phyloP scores from a whole-genome alignment of 2,888 invertebrate species.

The Ophion costatus region DNA sequence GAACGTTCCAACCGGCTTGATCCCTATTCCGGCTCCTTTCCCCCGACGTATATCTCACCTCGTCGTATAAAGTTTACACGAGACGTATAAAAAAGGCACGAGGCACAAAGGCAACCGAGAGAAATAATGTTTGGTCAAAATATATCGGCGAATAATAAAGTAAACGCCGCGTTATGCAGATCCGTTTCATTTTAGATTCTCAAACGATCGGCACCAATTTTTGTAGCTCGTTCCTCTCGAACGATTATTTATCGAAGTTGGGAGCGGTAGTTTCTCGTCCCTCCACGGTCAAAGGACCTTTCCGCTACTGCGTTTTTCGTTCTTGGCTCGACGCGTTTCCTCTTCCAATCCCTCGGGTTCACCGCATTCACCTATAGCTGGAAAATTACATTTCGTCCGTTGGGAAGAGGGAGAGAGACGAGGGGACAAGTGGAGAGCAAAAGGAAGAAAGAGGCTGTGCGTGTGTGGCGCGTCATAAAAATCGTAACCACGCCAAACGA shows the following conservation, averaged over 20 bases:
- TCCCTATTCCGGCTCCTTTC: conserved; percentile 19
- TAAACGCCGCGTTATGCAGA: conserved; percentile 37
- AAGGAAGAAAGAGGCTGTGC: conserved; percentile 50
- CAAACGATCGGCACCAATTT: not conserved
- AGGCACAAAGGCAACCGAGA: conserved; percentile 43
- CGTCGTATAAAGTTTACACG: conserved; percentile 36
- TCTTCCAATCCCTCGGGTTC: conserved; percentile 24
- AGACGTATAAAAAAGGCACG: conserved; percentile 13
- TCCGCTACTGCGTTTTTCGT: conserved; percentile 28
- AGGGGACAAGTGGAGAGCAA: conserved; percentile 43
- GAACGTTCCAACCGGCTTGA: conserved; percentile 52
- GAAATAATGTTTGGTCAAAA: conserved; percentile 54
- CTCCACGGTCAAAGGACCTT: conserved; percentile 5
- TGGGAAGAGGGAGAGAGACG: conserved; percentile 73
- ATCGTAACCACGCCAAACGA: conserved; percentile 78
- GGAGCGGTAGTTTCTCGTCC: conserved; percentile 23
- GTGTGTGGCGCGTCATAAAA: conserved; percentile 79
- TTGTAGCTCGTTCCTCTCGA: conserved; percentile 22
- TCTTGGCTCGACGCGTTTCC: conserved; percentile 24
- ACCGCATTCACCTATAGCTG: conserved; percentile 72
- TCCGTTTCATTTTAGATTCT: conserved; percentile 39
- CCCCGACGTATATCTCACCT: conserved; percentile 32
- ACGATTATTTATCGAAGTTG: conserved; percentile 47
- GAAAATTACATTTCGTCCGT: conserved; percentile 81
- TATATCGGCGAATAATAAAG: conserved; percentile 45